A percentile compares a stretch with the other conserved stretches of the same genome.
Evolutionary conservation across 2,888 invertebrate species (phyloP).

Genomic region (Leptura quadrifasciata): DNA sequence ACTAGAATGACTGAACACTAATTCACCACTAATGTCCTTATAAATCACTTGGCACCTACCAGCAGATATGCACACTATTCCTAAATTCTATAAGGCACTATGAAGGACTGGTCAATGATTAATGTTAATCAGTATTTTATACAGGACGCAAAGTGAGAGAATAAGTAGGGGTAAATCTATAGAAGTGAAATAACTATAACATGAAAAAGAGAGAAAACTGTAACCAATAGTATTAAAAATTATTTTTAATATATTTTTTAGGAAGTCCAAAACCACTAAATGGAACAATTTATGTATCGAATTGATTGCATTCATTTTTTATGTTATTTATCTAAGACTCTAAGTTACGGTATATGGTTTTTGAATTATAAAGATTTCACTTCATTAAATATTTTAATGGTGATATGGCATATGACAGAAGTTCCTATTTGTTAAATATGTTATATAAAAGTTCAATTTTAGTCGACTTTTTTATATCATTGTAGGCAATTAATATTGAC

Average conservation of each 20-base stretch:
- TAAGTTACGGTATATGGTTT: constrained; percentile 60
- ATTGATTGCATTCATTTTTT: constrained; percentile 65
- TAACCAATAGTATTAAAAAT: constrained; percentile 62
- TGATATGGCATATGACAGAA: constrained; percentile 30
- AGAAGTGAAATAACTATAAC: constrained; percentile 55
- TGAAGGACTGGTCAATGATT: constrained; percentile 57
- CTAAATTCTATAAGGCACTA: constrained; percentile 54
- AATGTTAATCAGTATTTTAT: constrained; percentile 61
- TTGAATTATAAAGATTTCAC: constrained; percentile 60
- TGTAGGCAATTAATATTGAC: constrained; percentile 18
- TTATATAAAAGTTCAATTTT: constrained; percentile 31
- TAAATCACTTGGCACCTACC: constrained; percentile 60
- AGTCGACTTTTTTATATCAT: constrained; percentile 8
- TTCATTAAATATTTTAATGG: constrained; percentile 47
- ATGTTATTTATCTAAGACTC: constrained; percentile 54
- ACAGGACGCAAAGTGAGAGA: constrained; percentile 45
- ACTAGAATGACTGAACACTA: constrained; percentile 49
- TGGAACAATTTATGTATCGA: constrained; percentile 65
- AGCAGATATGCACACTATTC: constrained; percentile 57
- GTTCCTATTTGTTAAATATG: constrained; percentile 17
- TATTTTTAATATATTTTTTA: constrained; percentile 63
- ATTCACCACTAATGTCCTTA: constrained; percentile 37
- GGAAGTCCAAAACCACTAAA: constrained; percentile 63
- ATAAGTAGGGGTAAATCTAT: constrained; percentile 42
- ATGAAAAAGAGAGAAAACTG: constrained; percentile 64